phyloP scores from a whole-genome alignment of 1,140 invertebrate species.

The Oncopeltus fasciatus region DNA sequence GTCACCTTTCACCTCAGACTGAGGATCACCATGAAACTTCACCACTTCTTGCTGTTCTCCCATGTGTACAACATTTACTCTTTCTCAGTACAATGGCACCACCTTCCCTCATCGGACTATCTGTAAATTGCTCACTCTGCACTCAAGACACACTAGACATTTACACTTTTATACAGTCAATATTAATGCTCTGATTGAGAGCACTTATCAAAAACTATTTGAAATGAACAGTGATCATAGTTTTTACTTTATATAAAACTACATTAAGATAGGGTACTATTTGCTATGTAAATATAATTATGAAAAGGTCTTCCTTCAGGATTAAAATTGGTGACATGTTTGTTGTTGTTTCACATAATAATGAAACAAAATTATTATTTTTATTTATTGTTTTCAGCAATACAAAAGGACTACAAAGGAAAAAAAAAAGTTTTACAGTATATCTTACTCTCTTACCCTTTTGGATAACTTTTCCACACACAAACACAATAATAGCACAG shows the following conservation, averaged over 20 bases:
- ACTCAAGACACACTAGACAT: conserved; percentile 10
- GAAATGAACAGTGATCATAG: not conserved
- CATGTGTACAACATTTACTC: not conserved
- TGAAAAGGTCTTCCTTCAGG: not conserved
- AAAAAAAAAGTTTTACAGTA: no score
- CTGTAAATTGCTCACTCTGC: conserved; percentile 25
- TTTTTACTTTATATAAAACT: not conserved
- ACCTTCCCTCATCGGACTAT: conserved; percentile 15
- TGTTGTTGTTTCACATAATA: no score
- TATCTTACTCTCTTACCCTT: no score
- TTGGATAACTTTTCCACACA: no score
- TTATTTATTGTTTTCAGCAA: no score
- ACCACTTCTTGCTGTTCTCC: not conserved
- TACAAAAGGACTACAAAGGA: no score
- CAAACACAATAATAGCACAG: no score
- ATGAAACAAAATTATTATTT: no score
- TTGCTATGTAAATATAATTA: conserved; percentile 2
- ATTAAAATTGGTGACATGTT: no score
- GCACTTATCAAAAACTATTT: not conserved
- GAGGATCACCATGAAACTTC: no score
- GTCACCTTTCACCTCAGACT: not conserved
- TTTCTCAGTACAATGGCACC: not conserved
- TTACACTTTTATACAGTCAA: conserved; percentile 2
- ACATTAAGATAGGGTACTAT: conserved; percentile 1
- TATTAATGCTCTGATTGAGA: not conserved